Percentiles rank a stretch among this genome's conserved stretches.
phyloP scores from a whole-genome alignment of 2,113 vertebrate species.

The Pandion haliaetus region DNA sequence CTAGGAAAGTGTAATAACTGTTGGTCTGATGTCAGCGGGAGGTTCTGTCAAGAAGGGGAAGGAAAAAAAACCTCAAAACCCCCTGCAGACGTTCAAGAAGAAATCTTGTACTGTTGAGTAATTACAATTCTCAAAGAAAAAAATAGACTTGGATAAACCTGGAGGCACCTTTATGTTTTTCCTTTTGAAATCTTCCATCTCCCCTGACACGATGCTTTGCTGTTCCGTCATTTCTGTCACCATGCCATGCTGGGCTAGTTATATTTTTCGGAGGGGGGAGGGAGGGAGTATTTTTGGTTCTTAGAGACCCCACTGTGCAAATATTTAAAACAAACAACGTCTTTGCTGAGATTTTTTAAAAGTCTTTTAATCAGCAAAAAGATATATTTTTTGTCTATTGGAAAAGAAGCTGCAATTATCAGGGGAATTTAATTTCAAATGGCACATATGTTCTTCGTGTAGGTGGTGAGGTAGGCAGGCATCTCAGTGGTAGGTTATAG shows the following conservation, averaged over 20 bases:
- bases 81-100: constrained; percentile 17
- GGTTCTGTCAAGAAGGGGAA: constrained; percentile 41
- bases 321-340: constrained; percentile 33
- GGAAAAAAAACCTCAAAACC: neutral
- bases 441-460: neutral
- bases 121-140: constrained; percentile 44
- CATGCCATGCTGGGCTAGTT: neutral
- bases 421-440: constrained; percentile 18
- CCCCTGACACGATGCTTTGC: neutral
- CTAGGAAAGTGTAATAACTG: constrained; percentile 46
- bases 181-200: constrained; percentile 48
- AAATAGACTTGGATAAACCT: constrained; percentile 31
- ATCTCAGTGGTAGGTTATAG: constrained; percentile 22
- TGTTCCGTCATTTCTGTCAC: constrained; percentile 30
- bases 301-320: neutral
- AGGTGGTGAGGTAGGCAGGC: constrained; percentile 20
- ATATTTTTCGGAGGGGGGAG: neutral
- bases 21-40: constrained; percentile 50
- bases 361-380: constrained; percentile 43
- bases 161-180: constrained; percentile 28
- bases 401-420: constrained; percentile 30
- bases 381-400: constrained; percentile 24
- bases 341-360: neutral
- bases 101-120: constrained; percentile 27
- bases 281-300: neutral